Evolutionary conservation across 2,888 invertebrate genomes (phyloP), one percentile per base, ranked within the genome.

Genomic region (Aethes cnicana): DNA sequence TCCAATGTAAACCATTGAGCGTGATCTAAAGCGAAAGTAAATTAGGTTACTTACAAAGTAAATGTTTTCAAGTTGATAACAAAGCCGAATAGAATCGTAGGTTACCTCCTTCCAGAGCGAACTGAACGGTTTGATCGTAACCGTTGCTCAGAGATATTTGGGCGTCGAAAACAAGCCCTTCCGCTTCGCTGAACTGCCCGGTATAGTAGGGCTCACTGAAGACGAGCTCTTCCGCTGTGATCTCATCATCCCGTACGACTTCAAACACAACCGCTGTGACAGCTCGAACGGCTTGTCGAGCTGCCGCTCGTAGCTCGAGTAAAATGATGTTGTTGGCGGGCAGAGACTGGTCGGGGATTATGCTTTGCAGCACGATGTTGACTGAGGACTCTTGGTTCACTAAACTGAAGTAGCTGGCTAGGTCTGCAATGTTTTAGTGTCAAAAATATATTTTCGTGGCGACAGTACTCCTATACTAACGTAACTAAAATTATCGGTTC

Each of bases 101-200:
- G 14, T 8, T 28, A 72, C 72, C 70, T 61, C 72, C 73, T 46
- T 63, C 62, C 1, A 74, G 56, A 14, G n/a, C 17, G 37, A 71
- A 72, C 8, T 35, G 43, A 1, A 74, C 70, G 8, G 39, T 55
- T n/a, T 54, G 50, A 9, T 66, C 62, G 17, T 63, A 67, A 6
- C 69, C 70, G 25, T 61, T 33, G 1, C 50, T 16, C 3, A 72
- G 41, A 0, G 57, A 50, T 11, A 72, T 63, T 0, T 52, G 37
- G 6, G 55, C 48, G 1, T 50, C 44, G 21, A 68, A 56, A 1
- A 37, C 23, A 2, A 71, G 55, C 1, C 62, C 64, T 8, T 1
- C 44, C 4, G 21, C 21, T 6, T 50, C 52, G 6, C 57, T 54
- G 44, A 59, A 69, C 3, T 57, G 53, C 8, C 69, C 70, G 6